Conservation (phyloP, 2,888 invertebrate genomes). For the Sinodicranocentrus sp. region DNA sequence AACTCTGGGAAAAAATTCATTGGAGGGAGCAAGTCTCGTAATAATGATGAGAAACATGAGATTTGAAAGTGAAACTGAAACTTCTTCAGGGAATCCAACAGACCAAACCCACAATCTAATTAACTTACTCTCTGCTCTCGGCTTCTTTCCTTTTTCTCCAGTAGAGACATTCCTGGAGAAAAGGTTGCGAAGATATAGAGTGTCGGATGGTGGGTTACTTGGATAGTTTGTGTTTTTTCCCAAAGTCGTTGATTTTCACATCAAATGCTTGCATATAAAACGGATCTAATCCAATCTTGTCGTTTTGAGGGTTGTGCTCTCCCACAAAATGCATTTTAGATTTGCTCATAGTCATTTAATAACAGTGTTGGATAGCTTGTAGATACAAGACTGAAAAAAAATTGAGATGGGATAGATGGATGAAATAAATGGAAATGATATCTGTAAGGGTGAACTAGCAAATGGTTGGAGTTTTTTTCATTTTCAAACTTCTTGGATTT, state of each 20-base stretch:
- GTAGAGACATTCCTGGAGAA: slow-evolving; percentile 21
- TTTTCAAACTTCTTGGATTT: too few relatives aligned
- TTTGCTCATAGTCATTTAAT: background rate
- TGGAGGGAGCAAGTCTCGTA: slow-evolving; percentile 22
- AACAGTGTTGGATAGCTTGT: slow-evolving; percentile 2
- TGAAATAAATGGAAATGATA: too few relatives aligned
- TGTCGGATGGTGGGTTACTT: slow-evolving; percentile 20
- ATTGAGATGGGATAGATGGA: too few relatives aligned
- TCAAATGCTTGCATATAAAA: slow-evolving; percentile 21
- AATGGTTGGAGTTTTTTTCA: too few relatives aligned
- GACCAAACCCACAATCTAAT: slow-evolving; percentile 72
- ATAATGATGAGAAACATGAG: slow-evolving; percentile 70
- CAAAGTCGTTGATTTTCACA: slow-evolving; percentile 18
- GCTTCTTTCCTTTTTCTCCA: slow-evolving; percentile 33
- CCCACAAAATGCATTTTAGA: background rate
- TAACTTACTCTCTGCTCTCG: slow-evolving; percentile 67
- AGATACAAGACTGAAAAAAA: too few relatives aligned
- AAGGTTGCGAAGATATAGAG: background rate
- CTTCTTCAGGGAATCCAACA: slow-evolving; percentile 70
- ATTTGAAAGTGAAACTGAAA: slow-evolving; percentile 71
- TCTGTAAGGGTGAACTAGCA: too few relatives aligned
- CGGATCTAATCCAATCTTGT: slow-evolving; percentile 14
- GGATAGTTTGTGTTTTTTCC: background rate
- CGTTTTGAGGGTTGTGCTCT: background rate
- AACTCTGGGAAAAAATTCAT: background rate